These are phyloP conservation scores for Ceyx cyanopectus DNA, from an alignment of 2,113 vertebrate species.

Conservation along the genomic window DNA sequence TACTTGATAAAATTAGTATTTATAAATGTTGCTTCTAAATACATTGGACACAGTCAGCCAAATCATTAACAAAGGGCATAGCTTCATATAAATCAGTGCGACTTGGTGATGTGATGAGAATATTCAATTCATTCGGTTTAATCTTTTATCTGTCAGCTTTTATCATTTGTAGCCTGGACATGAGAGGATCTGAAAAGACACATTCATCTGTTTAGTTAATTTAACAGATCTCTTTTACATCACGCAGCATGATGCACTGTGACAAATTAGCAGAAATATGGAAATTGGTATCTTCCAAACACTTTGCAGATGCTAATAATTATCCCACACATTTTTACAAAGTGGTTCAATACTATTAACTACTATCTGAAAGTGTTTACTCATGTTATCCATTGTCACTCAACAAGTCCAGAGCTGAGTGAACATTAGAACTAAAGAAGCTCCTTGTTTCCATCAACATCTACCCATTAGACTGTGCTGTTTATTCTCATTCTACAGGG, in stretches of 20 bases:
- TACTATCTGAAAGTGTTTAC: background rate
- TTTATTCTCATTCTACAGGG: background rate
- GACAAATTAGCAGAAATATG: background rate
- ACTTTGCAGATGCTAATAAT: background rate
- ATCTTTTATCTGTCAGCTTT: background rate
- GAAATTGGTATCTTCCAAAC: background rate
- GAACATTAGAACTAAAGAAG: background rate
- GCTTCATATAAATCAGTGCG: background rate
- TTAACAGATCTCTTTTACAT: background rate
- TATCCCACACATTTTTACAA: background rate
- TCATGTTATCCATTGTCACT: background rate
- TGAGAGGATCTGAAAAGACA: background rate
- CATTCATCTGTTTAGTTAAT: background rate
- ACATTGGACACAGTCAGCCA: background rate
- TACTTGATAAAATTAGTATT: background rate
- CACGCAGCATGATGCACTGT: background rate
- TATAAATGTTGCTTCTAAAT: background rate
- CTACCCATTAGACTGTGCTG: background rate
- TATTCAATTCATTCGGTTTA: background rate
- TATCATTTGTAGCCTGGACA: background rate
- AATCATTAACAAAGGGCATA: background rate
- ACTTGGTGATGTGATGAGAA: background rate
- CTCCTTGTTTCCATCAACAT: background rate
- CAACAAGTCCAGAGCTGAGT: background rate
- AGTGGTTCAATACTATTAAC: background rate